Percentiles rank a stretch among this genome's conserved stretches.
phyloP scores from a whole-genome alignment of 1,140 invertebrate genomes.

The Planococcus citri region DNA sequence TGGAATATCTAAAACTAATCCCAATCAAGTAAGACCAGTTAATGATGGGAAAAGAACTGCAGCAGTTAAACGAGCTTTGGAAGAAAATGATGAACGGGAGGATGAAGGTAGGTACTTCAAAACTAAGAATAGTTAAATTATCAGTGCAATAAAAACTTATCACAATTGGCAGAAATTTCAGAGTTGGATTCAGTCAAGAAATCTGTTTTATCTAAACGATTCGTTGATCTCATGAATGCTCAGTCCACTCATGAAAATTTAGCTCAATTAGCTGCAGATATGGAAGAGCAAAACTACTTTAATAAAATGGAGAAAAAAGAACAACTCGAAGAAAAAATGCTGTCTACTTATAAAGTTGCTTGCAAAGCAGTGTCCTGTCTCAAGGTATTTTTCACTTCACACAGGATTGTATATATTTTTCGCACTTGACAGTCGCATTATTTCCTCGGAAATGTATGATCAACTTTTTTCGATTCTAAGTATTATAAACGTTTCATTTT shows the following conservation, averaged over 20 bases:
- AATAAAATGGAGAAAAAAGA: constrained; percentile 78
- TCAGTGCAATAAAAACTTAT: not conserved
- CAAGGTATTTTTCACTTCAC: constrained; percentile 36
- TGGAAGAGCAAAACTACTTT: constrained; percentile 76
- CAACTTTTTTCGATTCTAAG: too few relatives aligned
- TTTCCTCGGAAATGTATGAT: too few relatives aligned
- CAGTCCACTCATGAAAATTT: constrained; percentile 65
- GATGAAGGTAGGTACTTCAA: not conserved
- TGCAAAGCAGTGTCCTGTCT: constrained; percentile 79
- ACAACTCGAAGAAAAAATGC: constrained; percentile 83
- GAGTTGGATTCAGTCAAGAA: not conserved
- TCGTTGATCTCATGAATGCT: constrained; percentile 64
- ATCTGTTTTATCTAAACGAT: constrained; percentile 33
- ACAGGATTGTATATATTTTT: not conserved
- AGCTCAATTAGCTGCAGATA: constrained; percentile 53
- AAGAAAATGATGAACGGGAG: not conserved
- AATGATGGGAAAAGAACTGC: not conserved
- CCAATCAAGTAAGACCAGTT: constrained; percentile 26
- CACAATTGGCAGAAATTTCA: not conserved
- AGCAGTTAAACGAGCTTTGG: not conserved
- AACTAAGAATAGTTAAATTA: too few relatives aligned
- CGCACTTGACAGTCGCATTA: too few relatives aligned
- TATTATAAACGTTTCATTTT: too few relatives aligned
- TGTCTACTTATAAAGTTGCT: constrained; percentile 62
- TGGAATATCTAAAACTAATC: constrained; percentile 19